phyloP scores from a whole-genome alignment of 2,797 vertebrate species.

The Benthosema pterotum region DNA sequence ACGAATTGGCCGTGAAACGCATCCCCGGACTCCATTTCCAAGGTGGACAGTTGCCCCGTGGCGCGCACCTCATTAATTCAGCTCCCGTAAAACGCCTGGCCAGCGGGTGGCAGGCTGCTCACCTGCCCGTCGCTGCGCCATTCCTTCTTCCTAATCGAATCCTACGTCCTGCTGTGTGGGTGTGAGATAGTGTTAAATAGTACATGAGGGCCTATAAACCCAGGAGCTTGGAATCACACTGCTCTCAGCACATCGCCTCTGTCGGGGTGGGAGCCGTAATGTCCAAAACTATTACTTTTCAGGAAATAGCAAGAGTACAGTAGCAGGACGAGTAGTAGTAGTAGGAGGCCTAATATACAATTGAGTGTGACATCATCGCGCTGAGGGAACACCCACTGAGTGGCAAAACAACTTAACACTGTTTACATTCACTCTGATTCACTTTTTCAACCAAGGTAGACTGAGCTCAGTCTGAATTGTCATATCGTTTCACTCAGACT shows the following conservation, averaged over 20 bases:
- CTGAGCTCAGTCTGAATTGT: no score
- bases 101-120: slow-evolving; percentile 22
- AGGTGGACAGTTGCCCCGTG: neutral
- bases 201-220: slow-evolving; percentile 23
- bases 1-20: slow-evolving; percentile 2
- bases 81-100: slow-evolving; percentile 40
- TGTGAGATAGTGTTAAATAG: slow-evolving; percentile 47
- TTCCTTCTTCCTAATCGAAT: slow-evolving; percentile 55
- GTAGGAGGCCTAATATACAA: no score
- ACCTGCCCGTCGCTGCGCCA: slow-evolving; percentile 25
- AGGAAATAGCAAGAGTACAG: no score
- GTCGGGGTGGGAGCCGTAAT: neutral
- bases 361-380: no score
- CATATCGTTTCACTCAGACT: no score
- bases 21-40: slow-evolving; percentile 19
- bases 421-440: no score
- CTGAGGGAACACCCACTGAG: no score
- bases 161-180: slow-evolving; percentile 46
- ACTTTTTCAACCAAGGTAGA: no score
- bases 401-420: no score
- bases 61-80: slow-evolving; percentile 39
- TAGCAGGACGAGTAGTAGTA: no score
- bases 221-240: slow-evolving; percentile 14
- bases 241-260: neutral
- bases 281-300: no score